Percentiles rank a stretch among this genome's conserved stretches.
Conservation (phyloP, 2,113 vertebrate genomes). For the Lota lota region DNA sequence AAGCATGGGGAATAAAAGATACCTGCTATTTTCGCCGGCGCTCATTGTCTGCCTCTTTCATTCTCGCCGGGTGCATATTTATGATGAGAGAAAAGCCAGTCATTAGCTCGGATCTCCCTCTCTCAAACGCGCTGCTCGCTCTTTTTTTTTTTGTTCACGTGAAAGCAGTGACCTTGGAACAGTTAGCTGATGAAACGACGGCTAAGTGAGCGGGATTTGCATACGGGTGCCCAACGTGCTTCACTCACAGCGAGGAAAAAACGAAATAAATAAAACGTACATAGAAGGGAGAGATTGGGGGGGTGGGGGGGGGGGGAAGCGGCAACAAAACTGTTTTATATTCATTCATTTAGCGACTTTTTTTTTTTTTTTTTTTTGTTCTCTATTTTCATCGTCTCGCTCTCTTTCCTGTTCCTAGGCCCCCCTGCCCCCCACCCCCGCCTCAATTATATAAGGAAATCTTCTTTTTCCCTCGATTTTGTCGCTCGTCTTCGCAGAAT, state of each 20-base stretch:
- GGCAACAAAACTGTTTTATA: not conserved
- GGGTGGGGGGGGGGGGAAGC: not conserved
- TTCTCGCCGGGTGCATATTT: constrained; percentile 35
- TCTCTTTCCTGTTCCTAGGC: no score
- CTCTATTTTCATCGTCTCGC: not conserved
- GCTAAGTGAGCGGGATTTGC: constrained; percentile 68
- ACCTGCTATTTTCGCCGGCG: not conserved
- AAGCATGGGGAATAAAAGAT: not conserved
- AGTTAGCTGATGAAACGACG: constrained; percentile 68
- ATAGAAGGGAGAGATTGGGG: not conserved
- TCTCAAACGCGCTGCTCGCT: not conserved
- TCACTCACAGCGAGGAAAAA: not conserved
- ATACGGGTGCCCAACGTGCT: constrained; percentile 33
- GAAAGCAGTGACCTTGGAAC: constrained; percentile 70
- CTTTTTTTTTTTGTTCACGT: constrained; percentile 52
- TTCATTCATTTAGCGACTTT: not conserved
- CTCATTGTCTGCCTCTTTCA: constrained; percentile 22
- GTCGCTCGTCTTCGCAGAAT: no score
- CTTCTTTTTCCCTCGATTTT: no score
- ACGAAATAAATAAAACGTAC: not conserved
- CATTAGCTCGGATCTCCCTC: constrained; percentile 48
- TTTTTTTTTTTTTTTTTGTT: not conserved
- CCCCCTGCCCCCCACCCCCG: no score
- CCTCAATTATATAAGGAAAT: no score
- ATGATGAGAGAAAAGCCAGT: constrained; percentile 39